Percentiles rank a stretch among this genome's conserved stretches.
These are phyloP conservation scores for Palythoa heliodiscus DNA, from an alignment of 92 coral and sea anemone genomes.

Conservation along the genomic window DNA sequence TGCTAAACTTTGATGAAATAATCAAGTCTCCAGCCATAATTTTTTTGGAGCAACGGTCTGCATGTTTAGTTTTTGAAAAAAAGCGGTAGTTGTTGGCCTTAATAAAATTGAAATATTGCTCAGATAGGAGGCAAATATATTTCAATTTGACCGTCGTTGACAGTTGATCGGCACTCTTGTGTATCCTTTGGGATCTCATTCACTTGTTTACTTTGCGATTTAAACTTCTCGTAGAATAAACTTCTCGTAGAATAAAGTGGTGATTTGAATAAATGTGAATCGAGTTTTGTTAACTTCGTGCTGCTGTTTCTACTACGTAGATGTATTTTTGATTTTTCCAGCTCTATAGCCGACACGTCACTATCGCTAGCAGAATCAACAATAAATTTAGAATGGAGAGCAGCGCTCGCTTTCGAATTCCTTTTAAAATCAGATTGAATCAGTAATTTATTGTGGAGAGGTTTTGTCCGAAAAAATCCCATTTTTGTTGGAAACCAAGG, in stretches of 20 bases:
- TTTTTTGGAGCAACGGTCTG: too few relatives aligned
- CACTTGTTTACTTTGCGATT: background rate
- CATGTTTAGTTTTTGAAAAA: too few relatives aligned
- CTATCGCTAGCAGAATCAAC: conserved; percentile 15
- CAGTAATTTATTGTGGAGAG: conserved; percentile 1
- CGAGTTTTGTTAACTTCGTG: conserved; percentile 18
- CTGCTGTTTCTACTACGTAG: background rate
- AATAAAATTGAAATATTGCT: background rate
- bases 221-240: background rate
- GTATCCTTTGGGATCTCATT: background rate
- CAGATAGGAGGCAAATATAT: conserved; percentile 32
- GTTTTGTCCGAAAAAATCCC: background rate
- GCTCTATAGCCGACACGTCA: conserved; percentile 24
- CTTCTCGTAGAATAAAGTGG: background rate
- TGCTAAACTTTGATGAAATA: too few relatives aligned
- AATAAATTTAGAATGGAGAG: background rate
- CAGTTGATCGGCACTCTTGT: conserved; percentile 20
- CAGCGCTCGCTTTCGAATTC: background rate
- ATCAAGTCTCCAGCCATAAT: too few relatives aligned
- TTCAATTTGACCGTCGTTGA: conserved; percentile 36
- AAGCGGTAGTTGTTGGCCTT: too few relatives aligned
- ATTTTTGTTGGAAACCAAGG: conserved; percentile 7
- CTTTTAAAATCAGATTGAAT: background rate
- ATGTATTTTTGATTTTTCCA: conserved; percentile 13
- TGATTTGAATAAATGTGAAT: conserved; percentile 5